Conservation (phyloP, 2,797 vertebrate genomes). For the Channa striata region DNA sequence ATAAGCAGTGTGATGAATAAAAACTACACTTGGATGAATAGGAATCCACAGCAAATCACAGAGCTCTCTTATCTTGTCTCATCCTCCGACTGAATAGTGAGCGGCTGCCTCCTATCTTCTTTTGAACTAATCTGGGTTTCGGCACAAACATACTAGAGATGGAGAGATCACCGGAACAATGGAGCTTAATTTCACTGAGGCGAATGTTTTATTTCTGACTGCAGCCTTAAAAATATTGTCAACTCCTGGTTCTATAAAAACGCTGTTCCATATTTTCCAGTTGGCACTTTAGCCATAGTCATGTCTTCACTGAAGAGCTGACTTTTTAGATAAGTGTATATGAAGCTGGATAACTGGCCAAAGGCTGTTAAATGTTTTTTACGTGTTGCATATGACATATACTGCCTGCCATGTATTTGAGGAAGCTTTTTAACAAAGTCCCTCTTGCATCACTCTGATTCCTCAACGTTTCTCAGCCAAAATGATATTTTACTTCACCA, state of each 20-base stretch:
- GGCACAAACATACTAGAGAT: slow-evolving; percentile 40
- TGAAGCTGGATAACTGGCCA: slow-evolving; percentile 36
- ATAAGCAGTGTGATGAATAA: slow-evolving; percentile 62
- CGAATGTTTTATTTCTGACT: slow-evolving; percentile 20
- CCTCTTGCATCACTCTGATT: neutral
- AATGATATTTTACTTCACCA: slow-evolving; percentile 6
- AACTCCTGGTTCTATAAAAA: slow-evolving; percentile 4
- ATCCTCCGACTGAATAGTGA: slow-evolving; percentile 55
- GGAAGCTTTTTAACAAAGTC: slow-evolving; percentile 22
- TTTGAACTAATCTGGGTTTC: slow-evolving; percentile 62
- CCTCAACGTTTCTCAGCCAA: slow-evolving; percentile 3
- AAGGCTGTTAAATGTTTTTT: slow-evolving; percentile 33
- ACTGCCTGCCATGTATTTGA: slow-evolving; percentile 20
- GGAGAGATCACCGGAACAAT: slow-evolving; percentile 47
- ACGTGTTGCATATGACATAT: slow-evolving; percentile 28
- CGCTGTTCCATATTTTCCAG: slow-evolving; percentile 49
- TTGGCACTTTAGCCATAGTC: slow-evolving; percentile 19
- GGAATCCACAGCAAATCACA: slow-evolving; percentile 54
- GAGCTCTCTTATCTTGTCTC: slow-evolving; percentile 51
- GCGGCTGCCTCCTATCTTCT: slow-evolving; percentile 45
- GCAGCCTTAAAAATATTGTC: slow-evolving; percentile 26
- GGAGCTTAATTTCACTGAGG: slow-evolving; percentile 39
- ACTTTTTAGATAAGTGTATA: slow-evolving; percentile 49
- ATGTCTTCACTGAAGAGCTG: slow-evolving; percentile 26
- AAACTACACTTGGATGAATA: slow-evolving; percentile 54